These are phyloP conservation scores for Lutraria lutraria DNA, from an alignment of 2,888 invertebrate species.

Conservation along the genomic window DNA sequence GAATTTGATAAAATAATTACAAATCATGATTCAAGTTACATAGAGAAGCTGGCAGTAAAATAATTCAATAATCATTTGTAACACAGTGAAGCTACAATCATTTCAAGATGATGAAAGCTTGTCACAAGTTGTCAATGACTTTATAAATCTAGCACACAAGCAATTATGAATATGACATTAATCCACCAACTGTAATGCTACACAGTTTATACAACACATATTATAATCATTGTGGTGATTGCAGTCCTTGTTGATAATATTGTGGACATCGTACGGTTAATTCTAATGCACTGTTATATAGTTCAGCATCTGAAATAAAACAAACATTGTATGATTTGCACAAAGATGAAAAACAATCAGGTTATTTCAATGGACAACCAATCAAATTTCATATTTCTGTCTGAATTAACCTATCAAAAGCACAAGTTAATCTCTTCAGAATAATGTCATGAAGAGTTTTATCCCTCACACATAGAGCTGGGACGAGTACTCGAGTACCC, in stretches of 20 bases:
- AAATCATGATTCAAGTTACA: not conserved
- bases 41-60: not conserved
- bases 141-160: not conserved
- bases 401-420: too few relatives aligned
- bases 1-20: too few relatives aligned
- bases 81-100: too few relatives aligned
- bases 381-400: not conserved
- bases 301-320: slow-evolving; percentile 56
- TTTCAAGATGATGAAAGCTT: not conserved
- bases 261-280: slow-evolving; percentile 65
- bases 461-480: too few relatives aligned
- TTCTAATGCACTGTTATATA: slow-evolving; percentile 68
- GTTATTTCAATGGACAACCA: not conserved
- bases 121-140: not conserved
- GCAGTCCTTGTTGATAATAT: slow-evolving; percentile 62
- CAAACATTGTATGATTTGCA: not conserved
- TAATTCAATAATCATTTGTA: not conserved
- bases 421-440: not conserved
- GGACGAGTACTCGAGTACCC: too few relatives aligned
- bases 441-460: not conserved
- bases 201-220: not conserved
- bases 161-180: not conserved
- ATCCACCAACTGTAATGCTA: not conserved
- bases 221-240: slow-evolving; percentile 35
- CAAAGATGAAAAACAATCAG: not conserved